Conservation (phyloP, 1,140 invertebrate species). For the Aphidius ervi region DNA sequence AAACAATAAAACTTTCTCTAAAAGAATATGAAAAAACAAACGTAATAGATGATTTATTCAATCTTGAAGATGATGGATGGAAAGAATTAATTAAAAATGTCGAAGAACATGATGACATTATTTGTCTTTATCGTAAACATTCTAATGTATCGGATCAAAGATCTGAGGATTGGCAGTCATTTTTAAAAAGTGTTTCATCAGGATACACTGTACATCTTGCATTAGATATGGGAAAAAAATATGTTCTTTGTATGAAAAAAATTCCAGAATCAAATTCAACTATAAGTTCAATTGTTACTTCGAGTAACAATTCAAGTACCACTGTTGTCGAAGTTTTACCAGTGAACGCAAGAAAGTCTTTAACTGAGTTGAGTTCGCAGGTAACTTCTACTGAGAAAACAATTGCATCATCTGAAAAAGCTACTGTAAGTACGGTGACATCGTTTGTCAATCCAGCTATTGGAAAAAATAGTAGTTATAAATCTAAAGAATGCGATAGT, state of each 20-base stretch:
- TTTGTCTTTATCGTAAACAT: constrained; percentile 28
- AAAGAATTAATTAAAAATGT: constrained; percentile 22
- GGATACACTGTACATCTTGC: constrained; percentile 27
- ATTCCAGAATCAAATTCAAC: constrained; percentile 10
- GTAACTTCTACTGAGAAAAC: no score
- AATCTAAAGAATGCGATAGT: no score
- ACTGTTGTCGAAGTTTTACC: not conserved
- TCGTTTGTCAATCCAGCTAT: no score
- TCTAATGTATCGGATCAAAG: constrained; percentile 9
- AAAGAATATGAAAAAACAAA: not conserved
- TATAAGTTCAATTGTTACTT: not conserved
- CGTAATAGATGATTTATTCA: not conserved
- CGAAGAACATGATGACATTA: constrained; percentile 28
- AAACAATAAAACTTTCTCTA: constrained; percentile 10
- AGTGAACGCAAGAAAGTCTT: not conserved
- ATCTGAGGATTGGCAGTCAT: constrained; percentile 27
- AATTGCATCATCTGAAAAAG: not conserved
- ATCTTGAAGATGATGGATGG: constrained; percentile 22
- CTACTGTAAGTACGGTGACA: no score
- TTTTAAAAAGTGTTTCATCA: constrained; percentile 20
- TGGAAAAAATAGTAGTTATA: no score
- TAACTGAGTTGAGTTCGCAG: no score
- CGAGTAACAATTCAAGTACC: not conserved
- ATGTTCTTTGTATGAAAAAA: constrained; percentile 30
- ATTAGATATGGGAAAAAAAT: constrained; percentile 25